phyloP scores from a whole-genome alignment of 2,797 vertebrate genomes.

The Hippopotamyrus pictus region DNA sequence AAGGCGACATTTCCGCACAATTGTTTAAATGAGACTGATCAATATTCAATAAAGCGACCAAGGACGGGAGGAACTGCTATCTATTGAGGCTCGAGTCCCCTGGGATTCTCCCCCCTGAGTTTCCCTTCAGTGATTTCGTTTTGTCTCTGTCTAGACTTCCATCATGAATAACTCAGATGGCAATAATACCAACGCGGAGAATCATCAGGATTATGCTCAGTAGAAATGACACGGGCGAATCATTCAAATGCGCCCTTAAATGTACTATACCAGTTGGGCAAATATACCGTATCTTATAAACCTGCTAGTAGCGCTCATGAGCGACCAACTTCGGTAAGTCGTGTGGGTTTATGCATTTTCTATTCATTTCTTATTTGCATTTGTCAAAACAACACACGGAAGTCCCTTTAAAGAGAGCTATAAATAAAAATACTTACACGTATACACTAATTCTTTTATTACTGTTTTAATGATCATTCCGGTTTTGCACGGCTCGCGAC shows the following conservation, averaged over 20 bases:
- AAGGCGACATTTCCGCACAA: conserved; percentile 24
- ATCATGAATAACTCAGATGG: conserved; percentile 39
- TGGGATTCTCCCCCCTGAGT: conserved; percentile 40
- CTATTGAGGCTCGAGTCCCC: conserved; percentile 39
- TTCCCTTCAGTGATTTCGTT: conserved; percentile 70
- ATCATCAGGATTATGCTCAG: conserved; percentile 12
- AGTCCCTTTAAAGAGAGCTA: background rate
- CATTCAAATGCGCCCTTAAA: conserved; percentile 9
- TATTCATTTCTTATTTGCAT: conserved; percentile 1
- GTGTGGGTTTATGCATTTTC: background rate
- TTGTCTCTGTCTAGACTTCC: conserved; percentile 56
- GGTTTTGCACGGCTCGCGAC: background rate
- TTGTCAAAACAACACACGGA: background rate
- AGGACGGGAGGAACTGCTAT: conserved; percentile 61
- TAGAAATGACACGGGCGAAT: conserved; percentile 5
- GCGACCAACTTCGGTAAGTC: conserved; percentile 11
- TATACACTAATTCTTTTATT: background rate
- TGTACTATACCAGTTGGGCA: background rate
- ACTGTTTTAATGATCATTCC: background rate
- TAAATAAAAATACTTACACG: background rate
- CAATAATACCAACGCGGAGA: conserved; percentile 39
- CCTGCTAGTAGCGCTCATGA: background rate
- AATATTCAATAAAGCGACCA: conserved; percentile 38
- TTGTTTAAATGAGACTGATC: conserved; percentile 42
- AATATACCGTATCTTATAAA: background rate